Base-by-base conservation (phyloP, 2,113 vertebrate species). In the Capricornis sumatraensis region DNA sequence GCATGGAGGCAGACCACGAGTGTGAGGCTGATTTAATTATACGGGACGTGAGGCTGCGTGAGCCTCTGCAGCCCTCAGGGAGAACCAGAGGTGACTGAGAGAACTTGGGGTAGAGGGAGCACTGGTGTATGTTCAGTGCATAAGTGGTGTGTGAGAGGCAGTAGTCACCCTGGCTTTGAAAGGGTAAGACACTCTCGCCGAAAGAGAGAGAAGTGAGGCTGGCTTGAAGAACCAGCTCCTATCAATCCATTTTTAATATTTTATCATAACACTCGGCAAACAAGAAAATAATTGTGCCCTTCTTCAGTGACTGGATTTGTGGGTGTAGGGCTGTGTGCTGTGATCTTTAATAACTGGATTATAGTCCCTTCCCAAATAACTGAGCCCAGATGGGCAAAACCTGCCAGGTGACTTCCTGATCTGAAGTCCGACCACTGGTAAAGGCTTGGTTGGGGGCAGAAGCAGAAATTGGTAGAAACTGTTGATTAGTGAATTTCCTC, bases 401-500 rank as follows among this genome's bases (percentile, higher is more conserved):
- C 60, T 71, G 53, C n/a, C 47, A 53, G 13, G 4, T 25, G 36
- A 27, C 55, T 57, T 50, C 58, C 45, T 19, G 58, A 74, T 57
- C 91, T 16, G 40, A 89, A 85, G 25, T 82, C 36, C 5, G 47
- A 58, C 92, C 0, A 0, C 25, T 62, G 27, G 11, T 13, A 79
- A 93, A 94, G 16, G 14, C 95, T 53, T 94, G 82, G 79, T 13
- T 27, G 45, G n/a, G 28, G 40, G 28, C 91, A 64, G 97, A 28
- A 97, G 52, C 17, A 15, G 67, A 79, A 64, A 55, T 58, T 30
- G 87, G 58, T 52, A 84, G 94, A 96, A 98, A 98, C 57, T 15
- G 53, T 97, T 97, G 97, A 97, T 83, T 40, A 60, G 47, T 89
- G 79, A 79, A 50, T 97, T 97, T 94, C 58, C 33, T 86, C 97